Base-by-base conservation (phyloP, 2,888 invertebrate species). In the Heliconius erato region DNA sequence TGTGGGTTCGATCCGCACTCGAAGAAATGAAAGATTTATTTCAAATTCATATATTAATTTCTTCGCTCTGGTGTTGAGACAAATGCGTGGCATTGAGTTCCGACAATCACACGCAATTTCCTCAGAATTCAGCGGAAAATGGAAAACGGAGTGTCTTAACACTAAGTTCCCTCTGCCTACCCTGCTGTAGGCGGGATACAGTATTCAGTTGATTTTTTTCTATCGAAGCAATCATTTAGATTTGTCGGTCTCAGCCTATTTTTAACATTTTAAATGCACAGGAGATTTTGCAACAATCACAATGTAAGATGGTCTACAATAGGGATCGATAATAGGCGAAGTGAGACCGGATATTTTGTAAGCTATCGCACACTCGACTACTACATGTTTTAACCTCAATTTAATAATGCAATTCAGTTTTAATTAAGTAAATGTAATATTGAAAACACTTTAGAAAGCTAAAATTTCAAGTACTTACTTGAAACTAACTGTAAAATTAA, bases 311-410 rank as follows among this genome's bases (percentile, higher is more conserved):
- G 63, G 44, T 84, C 71, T 82, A 89, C 88, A 88, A 88, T 89
- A 86, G 85, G 88, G 88, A 88, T 86, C 86, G 86, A 88, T 87
- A 90, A 92, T 91, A 85, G 88, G 80, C 85, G 84, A 87, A 88
- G 90, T 87, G 86, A 86, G 85, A 86, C 89, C 93, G 94, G 94
- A 94, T 93, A 93, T 95, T 91, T 93, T 92, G 94, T 92, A 94
- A 94, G 90, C 86, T 84, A 82, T 77, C 81, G 81, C 63, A 71
- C 81, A 67, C n/a, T 28, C 78, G 77, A 77, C 63, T 77, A 32
- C 77, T 59, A 81, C 76, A 77, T 44, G 40, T 63, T 69, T 59
- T 71, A 81, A 81, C 81, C 77, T 81, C 69, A 44, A 77, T 81
- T 71, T 16, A 63, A 77, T 74, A 77, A 49, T 59, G 77, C 54